A percentile compares a stretch with the other conserved stretches of the same genome.
These are phyloP conservation scores for Nettapus auritus DNA, from an alignment of 2,113 vertebrate species.

Conservation along the genomic window DNA sequence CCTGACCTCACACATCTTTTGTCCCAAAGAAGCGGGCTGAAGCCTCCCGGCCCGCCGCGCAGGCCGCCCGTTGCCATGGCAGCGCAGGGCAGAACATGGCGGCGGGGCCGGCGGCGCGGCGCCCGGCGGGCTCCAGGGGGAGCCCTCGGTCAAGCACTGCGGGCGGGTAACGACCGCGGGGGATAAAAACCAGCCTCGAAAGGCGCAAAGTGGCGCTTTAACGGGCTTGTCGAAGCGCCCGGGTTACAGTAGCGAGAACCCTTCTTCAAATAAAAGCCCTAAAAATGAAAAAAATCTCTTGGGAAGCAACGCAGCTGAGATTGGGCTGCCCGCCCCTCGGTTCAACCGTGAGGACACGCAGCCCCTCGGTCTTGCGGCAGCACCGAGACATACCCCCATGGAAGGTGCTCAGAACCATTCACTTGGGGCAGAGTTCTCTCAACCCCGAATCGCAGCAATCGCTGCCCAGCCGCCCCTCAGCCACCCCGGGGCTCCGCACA, in stretches of 20 bases:
- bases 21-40: not conserved
- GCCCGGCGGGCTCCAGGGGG: not conserved
- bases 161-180: too few species aligned
- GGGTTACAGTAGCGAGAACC: not conserved
- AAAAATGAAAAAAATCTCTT: not conserved
- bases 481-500: too few species aligned
- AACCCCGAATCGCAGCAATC: not conserved
- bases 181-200: too few species aligned
- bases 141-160: not conserved
- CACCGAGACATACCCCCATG: too few species aligned
- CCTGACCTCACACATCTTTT: not conserved
- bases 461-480: too few species aligned
- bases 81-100: not conserved
- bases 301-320: not conserved
- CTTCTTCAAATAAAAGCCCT: not conserved
- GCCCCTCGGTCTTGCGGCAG: not conserved
- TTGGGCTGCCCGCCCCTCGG: not conserved
- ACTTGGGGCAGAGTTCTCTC: not conserved
- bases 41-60: not conserved
- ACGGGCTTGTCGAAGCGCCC: rapidly evolving
- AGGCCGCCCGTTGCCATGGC: not conserved
- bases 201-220: too few species aligned
- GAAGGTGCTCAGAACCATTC: too few species aligned
- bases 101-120: not conserved
- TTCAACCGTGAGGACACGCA: too few species aligned